Evolutionary conservation across 2,888 invertebrate genomes (phyloP), one percentile per base, ranked within the genome.

Genomic region (Agriopis leucophaearia): DNA sequence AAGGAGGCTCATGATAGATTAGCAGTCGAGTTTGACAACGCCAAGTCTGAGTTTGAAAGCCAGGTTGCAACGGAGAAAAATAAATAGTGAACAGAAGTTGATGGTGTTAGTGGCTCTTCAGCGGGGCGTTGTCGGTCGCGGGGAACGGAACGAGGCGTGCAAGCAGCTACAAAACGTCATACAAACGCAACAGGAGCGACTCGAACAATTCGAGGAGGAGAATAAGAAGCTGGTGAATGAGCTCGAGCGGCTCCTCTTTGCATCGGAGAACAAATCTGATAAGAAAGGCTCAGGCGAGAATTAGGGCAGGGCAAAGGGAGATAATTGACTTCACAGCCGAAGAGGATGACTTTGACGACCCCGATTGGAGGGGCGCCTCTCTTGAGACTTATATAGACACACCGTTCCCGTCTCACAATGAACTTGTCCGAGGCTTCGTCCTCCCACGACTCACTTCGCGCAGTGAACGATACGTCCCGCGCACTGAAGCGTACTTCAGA

Each of bases 351-450:
- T 84, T 83, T 15, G 88, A 89, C 40, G 96, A 97, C 82, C 96
- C 96, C 0, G 96, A 97, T 78, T 97, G 96, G 96, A 88, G 87
- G 44, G 94, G 96, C 96, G 1, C 97, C 96, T 0, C 82, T 96
- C 0, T 95, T 94, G 62, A 95, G 94, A 73, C 82, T 92, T 51
- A 92, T 91, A 78, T 89, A 89, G 87, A 92, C 93, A 3, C 95
- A 95, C 78, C 96, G 95, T 1, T 85, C 94, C 0, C 81, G n/a
- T n/a, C n/a, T n/a, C n/a, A n/a, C n/a, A n/a, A n/a, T n/a, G n/a
- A n/a, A n/a, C n/a, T n/a, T n/a, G n/a, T n/a, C n/a, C n/a, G n/a
- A n/a, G n/a, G n/a, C n/a, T n/a, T n/a, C n/a, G n/a, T n/a, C n/a
- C n/a, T n/a, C n/a, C n/a, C n/a, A n/a, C n/a, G n/a, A n/a, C n/a